Conservation (phyloP, 2,797 vertebrate genomes). For the Macropodus opercularis region DNA sequence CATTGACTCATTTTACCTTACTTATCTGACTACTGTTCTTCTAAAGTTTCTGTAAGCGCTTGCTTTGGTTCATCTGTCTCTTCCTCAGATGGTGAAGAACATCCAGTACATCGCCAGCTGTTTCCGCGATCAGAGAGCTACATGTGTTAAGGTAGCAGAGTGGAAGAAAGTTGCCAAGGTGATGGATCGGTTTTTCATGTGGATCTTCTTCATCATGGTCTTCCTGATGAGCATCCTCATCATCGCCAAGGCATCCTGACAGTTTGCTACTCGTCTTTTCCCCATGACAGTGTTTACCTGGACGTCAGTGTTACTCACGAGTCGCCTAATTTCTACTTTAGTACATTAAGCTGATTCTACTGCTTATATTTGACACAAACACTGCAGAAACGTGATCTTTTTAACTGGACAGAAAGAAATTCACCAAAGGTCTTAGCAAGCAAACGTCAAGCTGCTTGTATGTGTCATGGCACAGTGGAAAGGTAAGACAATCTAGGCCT, state of each 20-base stretch:
- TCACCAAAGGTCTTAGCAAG: constrained; percentile 29
- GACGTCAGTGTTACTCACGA: constrained; percentile 21
- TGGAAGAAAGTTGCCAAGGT: constrained; percentile 99
- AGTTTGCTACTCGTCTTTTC: constrained; percentile 10
- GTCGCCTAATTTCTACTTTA: constrained; percentile 21
- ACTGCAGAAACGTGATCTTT: constrained; percentile 23
- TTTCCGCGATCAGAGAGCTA: constrained; percentile 91
- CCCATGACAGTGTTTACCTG: background rate
- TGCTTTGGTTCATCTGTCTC: background rate
- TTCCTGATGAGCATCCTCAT: constrained; percentile 97
- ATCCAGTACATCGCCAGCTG: constrained; percentile 94
- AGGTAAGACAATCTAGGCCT: constrained; percentile 65
- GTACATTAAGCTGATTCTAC: constrained; percentile 11
- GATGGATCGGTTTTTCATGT: constrained; percentile 99
- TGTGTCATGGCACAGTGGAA: constrained; percentile 53
- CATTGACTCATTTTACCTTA: constrained; percentile 1
- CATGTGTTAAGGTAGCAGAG: constrained; percentile 88
- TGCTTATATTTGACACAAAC: constrained; percentile 37
- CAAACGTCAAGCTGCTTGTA: constrained; percentile 56
- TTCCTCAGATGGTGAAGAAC: constrained; percentile 84
- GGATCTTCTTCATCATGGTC: constrained; percentile 98
- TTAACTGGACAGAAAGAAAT: constrained; percentile 26
- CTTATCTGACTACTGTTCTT: constrained; percentile 5
- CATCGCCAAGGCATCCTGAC: constrained; percentile 90
- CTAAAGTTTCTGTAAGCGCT: constrained; percentile 3